Evolutionary conservation across 2,888 invertebrate species (phyloP).

Genomic region (Eutolmus rufibarbis): DNA sequence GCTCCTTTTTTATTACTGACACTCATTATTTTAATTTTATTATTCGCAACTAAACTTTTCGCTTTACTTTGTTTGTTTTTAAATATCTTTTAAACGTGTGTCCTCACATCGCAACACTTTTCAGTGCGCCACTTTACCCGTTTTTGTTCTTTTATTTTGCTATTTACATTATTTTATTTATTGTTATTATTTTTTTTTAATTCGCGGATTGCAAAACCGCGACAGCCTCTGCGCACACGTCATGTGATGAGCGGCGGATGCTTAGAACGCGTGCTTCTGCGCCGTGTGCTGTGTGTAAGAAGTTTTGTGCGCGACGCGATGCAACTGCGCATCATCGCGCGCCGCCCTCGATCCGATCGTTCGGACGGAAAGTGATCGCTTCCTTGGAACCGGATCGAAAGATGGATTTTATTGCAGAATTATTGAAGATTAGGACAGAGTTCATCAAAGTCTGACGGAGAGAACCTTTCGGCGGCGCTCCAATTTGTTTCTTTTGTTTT

Average conservation of each 20-base stretch:
- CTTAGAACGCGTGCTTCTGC: too few species aligned
- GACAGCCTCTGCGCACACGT: background rate
- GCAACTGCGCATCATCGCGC: background rate
- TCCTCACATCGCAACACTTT: background rate
- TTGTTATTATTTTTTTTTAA: background rate
- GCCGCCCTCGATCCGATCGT: background rate
- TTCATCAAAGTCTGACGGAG: background rate
- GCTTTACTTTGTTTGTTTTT: background rate
- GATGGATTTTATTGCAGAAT: background rate
- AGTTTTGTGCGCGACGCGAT: background rate
- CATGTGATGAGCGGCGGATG: background rate
- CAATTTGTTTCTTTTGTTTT: background rate
- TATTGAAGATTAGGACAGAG: background rate
- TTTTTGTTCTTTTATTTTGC: background rate
- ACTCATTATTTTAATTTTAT: background rate
- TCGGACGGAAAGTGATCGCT: background rate
- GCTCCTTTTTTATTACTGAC: background rate
- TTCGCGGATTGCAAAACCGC: background rate
- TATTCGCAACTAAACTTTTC: background rate
- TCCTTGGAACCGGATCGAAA: background rate
- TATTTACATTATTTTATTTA: background rate
- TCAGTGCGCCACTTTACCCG: background rate
- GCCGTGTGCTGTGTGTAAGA: conserved; percentile 4
- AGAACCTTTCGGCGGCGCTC: background rate
- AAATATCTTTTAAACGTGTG: background rate